Evolutionary conservation across 2,888 invertebrate species (phyloP).

Genomic region (Troides oblongomaculatus): DNA sequence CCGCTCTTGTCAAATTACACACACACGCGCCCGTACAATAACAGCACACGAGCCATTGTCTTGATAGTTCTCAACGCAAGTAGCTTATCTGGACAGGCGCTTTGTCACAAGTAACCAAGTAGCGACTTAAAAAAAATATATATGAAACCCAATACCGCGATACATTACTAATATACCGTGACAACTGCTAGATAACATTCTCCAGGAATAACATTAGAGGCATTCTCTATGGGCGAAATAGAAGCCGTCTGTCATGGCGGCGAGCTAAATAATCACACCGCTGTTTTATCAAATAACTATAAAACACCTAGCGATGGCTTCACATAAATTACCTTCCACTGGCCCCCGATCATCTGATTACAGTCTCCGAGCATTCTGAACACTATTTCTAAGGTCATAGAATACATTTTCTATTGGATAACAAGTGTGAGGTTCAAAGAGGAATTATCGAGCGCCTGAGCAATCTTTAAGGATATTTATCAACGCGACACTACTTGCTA

Average conservation of each 20-base stretch:
- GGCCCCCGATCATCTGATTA: conserved; percentile 41
- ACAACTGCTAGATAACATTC: conserved; percentile 55
- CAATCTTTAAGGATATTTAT: conserved; percentile 79
- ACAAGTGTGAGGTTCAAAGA: conserved; percentile 59
- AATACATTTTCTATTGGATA: conserved; percentile 39
- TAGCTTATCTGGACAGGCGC: conserved; percentile 31
- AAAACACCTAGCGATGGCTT: conserved; percentile 70
- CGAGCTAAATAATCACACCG: conserved; percentile 76
- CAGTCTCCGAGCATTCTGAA: conserved; percentile 33
- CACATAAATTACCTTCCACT: conserved; percentile 70
- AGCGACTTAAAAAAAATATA: conserved; percentile 30
- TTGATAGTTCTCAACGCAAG: conserved; percentile 27
- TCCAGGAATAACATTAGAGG: conserved; percentile 56
- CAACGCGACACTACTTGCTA: conserved; percentile 77
- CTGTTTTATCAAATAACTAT: conserved; percentile 78
- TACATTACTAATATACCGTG: conserved; percentile 48
- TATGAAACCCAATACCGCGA: conserved; percentile 43
- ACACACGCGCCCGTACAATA: conserved; percentile 10
- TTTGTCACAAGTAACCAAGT: conserved; percentile 34
- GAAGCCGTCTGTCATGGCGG: conserved; percentile 64
- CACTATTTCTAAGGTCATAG: conserved; percentile 39
- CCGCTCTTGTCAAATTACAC: conserved; percentile 13
- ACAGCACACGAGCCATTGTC: conserved; percentile 21
- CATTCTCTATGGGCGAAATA: conserved; percentile 66
- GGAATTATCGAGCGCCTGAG: conserved; percentile 74